A percentile compares a stretch with the other conserved stretches of the same genome.
Evolutionary conservation across 2,888 invertebrate species (phyloP).

Genomic region (Troglohyphantes excavatus): DNA sequence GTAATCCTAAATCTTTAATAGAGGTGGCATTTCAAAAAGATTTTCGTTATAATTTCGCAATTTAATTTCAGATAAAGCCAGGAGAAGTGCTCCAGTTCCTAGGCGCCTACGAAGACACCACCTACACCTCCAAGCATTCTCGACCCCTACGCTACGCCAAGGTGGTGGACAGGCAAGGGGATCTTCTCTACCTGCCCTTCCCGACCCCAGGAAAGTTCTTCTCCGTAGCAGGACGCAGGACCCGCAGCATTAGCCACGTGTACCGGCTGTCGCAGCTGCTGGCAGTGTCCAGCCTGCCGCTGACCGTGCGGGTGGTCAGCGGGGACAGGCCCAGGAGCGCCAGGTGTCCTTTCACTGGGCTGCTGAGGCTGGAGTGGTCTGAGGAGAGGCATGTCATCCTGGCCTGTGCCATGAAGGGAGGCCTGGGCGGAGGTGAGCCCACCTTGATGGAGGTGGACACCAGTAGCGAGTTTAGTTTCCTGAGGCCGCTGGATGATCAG

Average conservation of each 20-base stretch:
- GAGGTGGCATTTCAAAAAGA: too few species aligned
- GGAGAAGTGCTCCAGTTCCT: constrained; percentile 89
- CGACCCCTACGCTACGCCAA: constrained; percentile 70
- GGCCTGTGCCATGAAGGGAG: constrained; percentile 86
- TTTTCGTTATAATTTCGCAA: too few species aligned
- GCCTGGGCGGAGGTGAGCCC: constrained; percentile 80
- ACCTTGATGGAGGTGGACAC: constrained; percentile 85
- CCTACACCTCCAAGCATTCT: constrained; percentile 54
- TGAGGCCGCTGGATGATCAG: constrained; percentile 86
- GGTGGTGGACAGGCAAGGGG: constrained; percentile 60
- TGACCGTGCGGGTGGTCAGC: constrained; percentile 85
- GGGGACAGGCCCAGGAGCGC: constrained; percentile 81
- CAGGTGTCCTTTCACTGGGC: constrained; percentile 86
- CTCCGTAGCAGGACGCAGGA: constrained; percentile 85
- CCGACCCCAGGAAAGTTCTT: constrained; percentile 90
- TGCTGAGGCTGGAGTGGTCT: constrained; percentile 86
- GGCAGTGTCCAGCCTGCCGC: constrained; percentile 85
- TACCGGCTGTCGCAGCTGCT: constrained; percentile 85
- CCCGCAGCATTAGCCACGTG: constrained; percentile 83
- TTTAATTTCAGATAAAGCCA: constrained; percentile 82
- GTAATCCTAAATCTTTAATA: too few species aligned
- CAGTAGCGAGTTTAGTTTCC: constrained; percentile 85
- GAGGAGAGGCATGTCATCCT: constrained; percentile 87
- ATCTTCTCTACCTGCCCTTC: constrained; percentile 89
- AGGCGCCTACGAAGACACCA: constrained; percentile 89